Evolutionary conservation across 30 jellyfish, hydroid and myxozoan genomes (phyloP), one percentile per base, ranked within the genome.

Genomic region (Morbakka virulenta): DNA sequence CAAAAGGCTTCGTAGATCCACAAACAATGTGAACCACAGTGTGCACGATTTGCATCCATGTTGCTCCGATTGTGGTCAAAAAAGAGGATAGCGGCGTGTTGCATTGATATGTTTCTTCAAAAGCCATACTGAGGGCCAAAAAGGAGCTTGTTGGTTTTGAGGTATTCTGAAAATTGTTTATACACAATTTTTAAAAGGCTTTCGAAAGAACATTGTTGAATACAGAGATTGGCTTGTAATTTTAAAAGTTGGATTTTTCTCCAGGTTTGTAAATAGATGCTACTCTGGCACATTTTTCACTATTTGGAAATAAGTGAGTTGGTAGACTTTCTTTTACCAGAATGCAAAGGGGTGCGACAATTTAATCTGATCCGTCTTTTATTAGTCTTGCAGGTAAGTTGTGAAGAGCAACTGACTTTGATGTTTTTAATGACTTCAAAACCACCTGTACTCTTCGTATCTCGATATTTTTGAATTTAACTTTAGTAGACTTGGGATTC

Each of bases 281-380:
- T n/a, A n/a, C n/a, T n/a, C n/a, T n/a, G n/a, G n/a, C n/a, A n/a
- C n/a, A n/a, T n/a, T n/a, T n/a, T n/a, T n/a, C n/a, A n/a, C n/a
- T n/a, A n/a, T n/a, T n/a, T n/a, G n/a, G n/a, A n/a, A n/a, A 41
- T 71, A 41, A 71, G 83, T 41, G 50, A 71, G 48, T 41, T 36
- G 74, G 71, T 50, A 71, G 83, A 47, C 83, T 71, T 47, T 0
- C 27, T 23, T 47, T 71, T 35, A 51, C 83, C 29, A 71, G 83
- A 48, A 71, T 41, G 83, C 83, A 47, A 26, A 71, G 83, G 74
- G 83, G 75, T 70, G 74, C 83, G 47, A 35, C 83, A 71, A 47
- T 36, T 71, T 71, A 71, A 3, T 68, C 74, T 68, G 80, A 68
- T 68, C 80, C 80, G 80, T 47, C 83, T 52, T 71, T 71, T 71